Percentiles rank a stretch among this genome's conserved stretches.
Conservation (phyloP, 2,797 vertebrate species). For the Phyllotis vaccarum region DNA sequence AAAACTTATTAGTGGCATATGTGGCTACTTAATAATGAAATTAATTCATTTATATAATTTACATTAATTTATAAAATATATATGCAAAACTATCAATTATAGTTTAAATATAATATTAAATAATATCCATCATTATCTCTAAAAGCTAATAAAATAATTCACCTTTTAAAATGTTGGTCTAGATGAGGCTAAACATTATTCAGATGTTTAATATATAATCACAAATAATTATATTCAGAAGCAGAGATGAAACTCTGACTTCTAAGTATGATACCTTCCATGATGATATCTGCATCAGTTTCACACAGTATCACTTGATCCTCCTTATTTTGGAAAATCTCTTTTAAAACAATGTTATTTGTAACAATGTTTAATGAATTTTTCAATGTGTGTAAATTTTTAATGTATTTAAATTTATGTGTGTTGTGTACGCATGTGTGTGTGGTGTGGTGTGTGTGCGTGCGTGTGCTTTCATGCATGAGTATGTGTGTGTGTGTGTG, state of each 20-base stretch:
- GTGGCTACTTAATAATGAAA: background rate
- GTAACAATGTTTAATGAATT: background rate
- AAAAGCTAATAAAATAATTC: slow-evolving; percentile 24
- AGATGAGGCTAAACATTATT: background rate
- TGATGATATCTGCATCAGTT: background rate
- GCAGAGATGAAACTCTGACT: background rate
- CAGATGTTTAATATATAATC: background rate
- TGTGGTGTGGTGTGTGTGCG: too few relatives aligned
- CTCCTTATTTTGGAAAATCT: background rate
- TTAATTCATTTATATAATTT: background rate
- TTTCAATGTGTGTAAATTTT: background rate
- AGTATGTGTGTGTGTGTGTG: too few relatives aligned
- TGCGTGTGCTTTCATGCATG: too few relatives aligned
- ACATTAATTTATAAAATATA: background rate
- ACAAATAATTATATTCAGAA: background rate
- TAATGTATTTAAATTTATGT: background rate
- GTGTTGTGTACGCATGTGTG: background rate
- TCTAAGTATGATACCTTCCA: background rate
- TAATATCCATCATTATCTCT: background rate
- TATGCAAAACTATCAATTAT: background rate
- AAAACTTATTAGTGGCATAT: background rate
- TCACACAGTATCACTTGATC: background rate
- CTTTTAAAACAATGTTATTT: background rate
- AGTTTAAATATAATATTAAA: background rate
- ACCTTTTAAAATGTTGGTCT: background rate